These are phyloP conservation scores for Mythimna lalbum DNA, from an alignment of 2,888 invertebrate species.

Conservation along the genomic window DNA sequence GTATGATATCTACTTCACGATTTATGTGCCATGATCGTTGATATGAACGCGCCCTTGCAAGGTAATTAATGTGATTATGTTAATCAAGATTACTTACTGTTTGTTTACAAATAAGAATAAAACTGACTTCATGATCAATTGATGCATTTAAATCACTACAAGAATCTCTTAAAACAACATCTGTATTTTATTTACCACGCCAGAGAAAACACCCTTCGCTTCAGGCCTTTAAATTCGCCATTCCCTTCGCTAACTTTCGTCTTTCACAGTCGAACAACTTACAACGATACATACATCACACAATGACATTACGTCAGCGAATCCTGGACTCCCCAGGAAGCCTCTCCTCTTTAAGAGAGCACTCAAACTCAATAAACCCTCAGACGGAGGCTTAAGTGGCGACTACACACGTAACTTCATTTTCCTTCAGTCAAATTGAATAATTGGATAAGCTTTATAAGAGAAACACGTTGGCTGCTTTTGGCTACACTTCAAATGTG, in stretches of 20 bases:
- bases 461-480: conserved; percentile 58
- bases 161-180: not conserved
- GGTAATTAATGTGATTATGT: conserved; percentile 47
- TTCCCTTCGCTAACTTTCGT: not conserved
- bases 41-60: conserved; percentile 27
- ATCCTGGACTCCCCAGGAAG: conserved; percentile 64
- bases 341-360: conserved; percentile 70
- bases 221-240: not conserved
- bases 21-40: conserved; percentile 35
- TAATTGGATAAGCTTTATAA: conserved; percentile 64
- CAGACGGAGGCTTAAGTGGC: conserved; percentile 72
- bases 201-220: not conserved
- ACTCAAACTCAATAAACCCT: conserved; percentile 76
- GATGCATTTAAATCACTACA: not conserved
- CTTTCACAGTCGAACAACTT: conserved; percentile 11
- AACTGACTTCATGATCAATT: conserved; percentile 16
- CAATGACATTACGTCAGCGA: conserved; percentile 58
- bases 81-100: conserved; percentile 32
- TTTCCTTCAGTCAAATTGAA: conserved; percentile 69
- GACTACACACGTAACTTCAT: conserved; percentile 76
- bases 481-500: conserved; percentile 30
- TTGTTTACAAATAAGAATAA: conserved; percentile 37
- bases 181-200: not conserved
- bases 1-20: conserved; percentile 26
- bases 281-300: conserved; percentile 37